Base-by-base conservation (phyloP, 2,113 vertebrate genomes). In the Silurus asotus region DNA sequence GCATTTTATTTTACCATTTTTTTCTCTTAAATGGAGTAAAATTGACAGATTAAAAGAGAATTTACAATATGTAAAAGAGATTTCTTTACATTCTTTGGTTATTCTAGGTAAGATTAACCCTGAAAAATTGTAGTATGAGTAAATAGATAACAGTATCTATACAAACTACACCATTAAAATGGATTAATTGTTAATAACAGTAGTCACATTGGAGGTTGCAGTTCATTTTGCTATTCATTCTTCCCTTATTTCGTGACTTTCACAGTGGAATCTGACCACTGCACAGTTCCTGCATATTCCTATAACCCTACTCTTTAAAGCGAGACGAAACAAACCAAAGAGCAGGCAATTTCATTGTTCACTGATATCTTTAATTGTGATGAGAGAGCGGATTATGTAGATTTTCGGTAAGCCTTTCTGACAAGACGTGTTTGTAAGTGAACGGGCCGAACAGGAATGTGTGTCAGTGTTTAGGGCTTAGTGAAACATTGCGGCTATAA, bases 281-380 rank as follows among this genome's bases (percentile, higher is more conserved):
- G 82, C 76, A 84, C 77, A 67, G 88, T 87, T 87, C 79, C 69
- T 37, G 49, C 80, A 77, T 88, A 89, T 89, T 89, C 90, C 84
- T 91, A 90, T 80, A 79, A 88, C 88, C 89, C 83, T 88, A 86
- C 88, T 88, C 86, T 85, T 90, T 84, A 89, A 89, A 92, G 92
- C 90, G 90, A 92, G 93, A 92, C 92, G 93, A 94, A 94, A 94
- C 93, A 94, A 94, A 94, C 94, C 93, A 90, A 93, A 91, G 93
- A 94, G 93, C 93, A 94, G 94, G 93, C 94, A 94, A 95, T 96
- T 94, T 95, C 94, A 95, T 96, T 96, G 94, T 96, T 95, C 94
- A 94, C 85, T 94, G 94, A 92, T 95, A 95, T 95, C 94, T 95
- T 95, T 95, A 95, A 95, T 96, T 96, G 94, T 94, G 94, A 94